Percentiles rank a stretch among this genome's conserved stretches.
These are phyloP conservation scores for Paramormyrops hopkinsi DNA, from an alignment of 2,797 vertebrate genomes.

Conservation along the genomic window DNA sequence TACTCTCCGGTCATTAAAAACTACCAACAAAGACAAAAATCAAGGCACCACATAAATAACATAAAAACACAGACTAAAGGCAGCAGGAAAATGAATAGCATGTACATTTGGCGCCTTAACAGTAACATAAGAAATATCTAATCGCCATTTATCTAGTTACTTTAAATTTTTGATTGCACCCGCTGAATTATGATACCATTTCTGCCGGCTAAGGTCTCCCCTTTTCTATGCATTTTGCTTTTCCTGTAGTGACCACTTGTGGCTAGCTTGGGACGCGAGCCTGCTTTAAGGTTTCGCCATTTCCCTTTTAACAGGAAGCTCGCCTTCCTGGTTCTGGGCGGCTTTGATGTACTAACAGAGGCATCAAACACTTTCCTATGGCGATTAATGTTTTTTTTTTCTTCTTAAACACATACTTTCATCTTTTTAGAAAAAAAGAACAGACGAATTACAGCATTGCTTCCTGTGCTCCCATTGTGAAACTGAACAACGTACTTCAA, in stretches of 20 bases:
- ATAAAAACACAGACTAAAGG: not conserved
- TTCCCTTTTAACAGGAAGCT: not conserved
- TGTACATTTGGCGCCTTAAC: not conserved
- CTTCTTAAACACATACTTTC: not conserved
- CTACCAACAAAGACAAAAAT: not conserved
- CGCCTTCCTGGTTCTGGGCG: not conserved
- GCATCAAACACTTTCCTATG: slow-evolving; percentile 1
- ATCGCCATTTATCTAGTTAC: not conserved
- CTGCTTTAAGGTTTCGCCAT: not conserved
- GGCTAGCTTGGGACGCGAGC: not conserved
- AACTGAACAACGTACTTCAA: not conserved
- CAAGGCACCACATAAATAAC: not conserved
- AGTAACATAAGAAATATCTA: not conserved
- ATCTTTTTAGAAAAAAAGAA: not conserved
- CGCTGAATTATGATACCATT: not conserved
- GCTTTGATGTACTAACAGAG: not conserved
- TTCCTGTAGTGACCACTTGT: slow-evolving; percentile 15
- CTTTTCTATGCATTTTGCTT: not conserved
- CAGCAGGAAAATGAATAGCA: not conserved
- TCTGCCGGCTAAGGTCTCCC: not conserved
- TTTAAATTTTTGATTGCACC: not conserved
- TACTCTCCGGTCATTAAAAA: not conserved
- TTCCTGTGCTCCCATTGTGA: not conserved
- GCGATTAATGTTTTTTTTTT: not conserved
- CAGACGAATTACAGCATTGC: not conserved